phyloP scores from a whole-genome alignment of 2,113 vertebrate genomes.

The Nymphicus hollandicus region DNA sequence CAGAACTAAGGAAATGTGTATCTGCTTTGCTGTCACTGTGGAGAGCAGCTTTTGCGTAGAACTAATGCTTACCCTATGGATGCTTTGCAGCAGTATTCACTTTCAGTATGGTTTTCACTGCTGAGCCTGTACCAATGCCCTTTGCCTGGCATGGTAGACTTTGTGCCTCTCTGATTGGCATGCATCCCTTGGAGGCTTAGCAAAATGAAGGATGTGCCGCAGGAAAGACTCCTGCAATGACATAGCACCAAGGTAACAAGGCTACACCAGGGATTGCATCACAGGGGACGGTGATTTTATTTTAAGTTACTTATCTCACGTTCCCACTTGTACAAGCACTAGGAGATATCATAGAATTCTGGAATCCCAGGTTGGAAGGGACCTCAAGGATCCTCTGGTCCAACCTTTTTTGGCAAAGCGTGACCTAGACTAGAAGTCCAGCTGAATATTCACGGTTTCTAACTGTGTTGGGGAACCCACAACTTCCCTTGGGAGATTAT shows the following conservation, averaged over 20 bases:
- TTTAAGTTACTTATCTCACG: not conserved
- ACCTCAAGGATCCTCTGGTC: not conserved
- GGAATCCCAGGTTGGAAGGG: not conserved
- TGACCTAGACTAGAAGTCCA: not conserved
- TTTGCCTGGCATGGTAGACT: rapidly evolving
- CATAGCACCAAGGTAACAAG: not conserved
- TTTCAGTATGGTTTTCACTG: not conserved
- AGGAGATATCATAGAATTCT: not conserved
- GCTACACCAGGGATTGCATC: not conserved
- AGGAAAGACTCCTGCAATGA: not conserved
- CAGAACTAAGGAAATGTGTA: not conserved
- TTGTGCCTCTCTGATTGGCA: not conserved
- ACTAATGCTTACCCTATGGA: rapidly evolving
- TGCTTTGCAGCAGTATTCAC: not conserved
- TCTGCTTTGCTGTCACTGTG: not conserved
- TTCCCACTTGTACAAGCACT: not conserved
- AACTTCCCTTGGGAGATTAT: not conserved
- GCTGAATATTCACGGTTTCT: not conserved
- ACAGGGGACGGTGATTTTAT: not conserved
- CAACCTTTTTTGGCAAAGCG: not conserved
- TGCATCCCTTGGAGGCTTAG: rapidly evolving
- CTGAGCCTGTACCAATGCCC: rapidly evolving
- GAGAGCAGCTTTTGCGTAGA: not conserved
- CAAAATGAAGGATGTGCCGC: not conserved
- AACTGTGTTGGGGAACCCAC: not conserved